A percentile compares a stretch with the other conserved stretches of the same genome.
phyloP scores from a whole-genome alignment of 2,888 invertebrate species.

The Zhuqinia jingwanae region DNA sequence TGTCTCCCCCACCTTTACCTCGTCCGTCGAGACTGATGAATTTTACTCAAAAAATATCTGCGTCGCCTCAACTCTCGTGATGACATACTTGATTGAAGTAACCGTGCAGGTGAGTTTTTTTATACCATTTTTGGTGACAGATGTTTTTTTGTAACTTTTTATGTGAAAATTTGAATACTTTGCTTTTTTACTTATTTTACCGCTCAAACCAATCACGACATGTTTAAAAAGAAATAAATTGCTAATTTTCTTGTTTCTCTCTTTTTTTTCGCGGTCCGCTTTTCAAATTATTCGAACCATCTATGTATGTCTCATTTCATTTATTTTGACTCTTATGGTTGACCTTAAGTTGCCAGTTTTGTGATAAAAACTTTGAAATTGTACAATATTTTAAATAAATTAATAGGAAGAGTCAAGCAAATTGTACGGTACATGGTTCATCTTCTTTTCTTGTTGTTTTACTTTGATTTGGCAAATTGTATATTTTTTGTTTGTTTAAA shows the following conservation, averaged over 20 bases:
- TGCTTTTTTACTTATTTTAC: background rate
- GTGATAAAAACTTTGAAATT: constrained; percentile 32
- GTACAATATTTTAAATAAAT: constrained; percentile 29
- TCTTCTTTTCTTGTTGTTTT: background rate
- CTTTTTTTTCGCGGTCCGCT: background rate
- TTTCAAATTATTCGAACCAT: background rate
- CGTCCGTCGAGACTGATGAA: constrained; percentile 43
- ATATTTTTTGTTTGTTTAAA: background rate
- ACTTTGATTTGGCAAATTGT: constrained; percentile 3
- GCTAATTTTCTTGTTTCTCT: constrained; percentile 17
- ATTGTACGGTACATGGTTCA: too few relatives aligned
- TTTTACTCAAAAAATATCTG: constrained; percentile 71
- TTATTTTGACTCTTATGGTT: background rate
- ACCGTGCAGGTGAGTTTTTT: constrained; percentile 76
- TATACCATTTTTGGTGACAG: constrained; percentile 53
- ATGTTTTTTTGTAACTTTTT: background rate
- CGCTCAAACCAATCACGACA: background rate
- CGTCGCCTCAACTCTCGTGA: constrained; percentile 77
- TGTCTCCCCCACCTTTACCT: background rate
- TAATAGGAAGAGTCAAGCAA: constrained; percentile 47
- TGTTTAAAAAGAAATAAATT: background rate
- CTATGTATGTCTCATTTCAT: background rate
- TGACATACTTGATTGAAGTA: constrained; percentile 79
- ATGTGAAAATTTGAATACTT: constrained; percentile 3
- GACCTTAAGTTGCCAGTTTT: constrained; percentile 37